phyloP scores from a whole-genome alignment of 2,113 vertebrate genomes.

The Oncorhynchus nerka region DNA sequence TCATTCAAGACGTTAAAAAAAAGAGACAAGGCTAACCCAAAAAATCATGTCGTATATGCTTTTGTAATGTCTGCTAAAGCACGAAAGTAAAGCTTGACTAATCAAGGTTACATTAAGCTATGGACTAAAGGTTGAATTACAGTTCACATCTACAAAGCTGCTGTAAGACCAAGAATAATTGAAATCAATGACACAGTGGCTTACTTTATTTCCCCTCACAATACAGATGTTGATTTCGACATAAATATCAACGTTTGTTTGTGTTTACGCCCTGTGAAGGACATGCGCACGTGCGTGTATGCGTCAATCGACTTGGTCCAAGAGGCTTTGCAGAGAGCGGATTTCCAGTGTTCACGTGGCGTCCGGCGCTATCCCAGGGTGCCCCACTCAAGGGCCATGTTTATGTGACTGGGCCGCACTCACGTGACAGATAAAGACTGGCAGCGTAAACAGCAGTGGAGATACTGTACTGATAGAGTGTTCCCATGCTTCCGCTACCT shows the following conservation, averaged over 20 bases:
- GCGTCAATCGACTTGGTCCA: too few species aligned
- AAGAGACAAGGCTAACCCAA: constrained; percentile 15
- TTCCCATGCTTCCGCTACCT: constrained; percentile 72
- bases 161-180: too few species aligned
- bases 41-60: constrained; percentile 4
- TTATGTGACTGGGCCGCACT: constrained; percentile 73
- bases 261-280: neutral
- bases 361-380: constrained; percentile 25
- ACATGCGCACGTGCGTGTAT: too few species aligned
- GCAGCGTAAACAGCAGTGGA: constrained; percentile 70
- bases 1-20: constrained; percentile 46
- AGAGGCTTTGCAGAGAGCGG: constrained; percentile 1
- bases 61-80: neutral
- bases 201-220: too few species aligned
- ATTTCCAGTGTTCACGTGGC: constrained; percentile 29
- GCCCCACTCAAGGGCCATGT: constrained; percentile 43
- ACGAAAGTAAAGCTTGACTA: neutral
- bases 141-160: too few species aligned
- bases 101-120: neutral
- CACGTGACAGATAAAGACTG: constrained; percentile 70
- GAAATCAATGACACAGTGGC: too few species aligned
- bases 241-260: too few species aligned
- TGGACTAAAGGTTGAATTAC: too few species aligned
- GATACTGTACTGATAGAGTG: constrained; percentile 79
- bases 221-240: too few species aligned